Base-by-base conservation (phyloP, 2,888 invertebrate genomes). In the Petrolisthes manimaculis region DNA sequence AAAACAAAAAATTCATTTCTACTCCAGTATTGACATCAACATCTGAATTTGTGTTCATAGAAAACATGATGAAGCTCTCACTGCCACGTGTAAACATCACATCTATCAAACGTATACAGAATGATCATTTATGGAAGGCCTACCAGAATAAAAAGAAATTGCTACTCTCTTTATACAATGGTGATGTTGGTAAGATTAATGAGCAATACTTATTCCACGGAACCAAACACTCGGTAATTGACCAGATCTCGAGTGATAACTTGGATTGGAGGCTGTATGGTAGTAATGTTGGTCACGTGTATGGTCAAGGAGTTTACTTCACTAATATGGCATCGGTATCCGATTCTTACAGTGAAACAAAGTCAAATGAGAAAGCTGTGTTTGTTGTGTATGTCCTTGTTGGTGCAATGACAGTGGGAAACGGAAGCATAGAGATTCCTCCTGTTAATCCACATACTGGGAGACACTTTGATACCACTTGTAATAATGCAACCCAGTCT, bases 231-330 rank as follows among this genome's bases (percentile, higher is more conserved):
- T 24, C 37, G 4, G 91, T 84, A 18, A 74, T 89, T 18, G 84
- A 89, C 21, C 5, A 85, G 55, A 91, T 91, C 56, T 91, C 89
- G 51, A 37, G 74, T 37, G 82, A 86, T 5, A 91, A 90, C 75
- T 84, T 91, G 54, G 90, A 91, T 67, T 91, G 91, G 91, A 84
- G 89, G 53, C 86, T 91, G 53, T 86, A 24, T 82, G 91, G 91
- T 6, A 81, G 84, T 12, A 89, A 89, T 74, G 89, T 91, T 51
- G 91, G 91, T 5, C 74, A 81, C 75, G 54, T 86, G 12, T 89
- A 74, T 89, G 91, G 91, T n/a, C 81, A 84, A 55, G 91, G 91
- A 4, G 83, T 86, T 24, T 91, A 91, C 83, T 91, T 91, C 75
- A 61, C 91, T 6, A 89, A 86, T 79, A 37, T 71, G 51, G 87